Percentiles rank a stretch among this genome's conserved stretches.
phyloP scores from a whole-genome alignment of 2,113 vertebrate genomes.

The Leiothrix lutea region DNA sequence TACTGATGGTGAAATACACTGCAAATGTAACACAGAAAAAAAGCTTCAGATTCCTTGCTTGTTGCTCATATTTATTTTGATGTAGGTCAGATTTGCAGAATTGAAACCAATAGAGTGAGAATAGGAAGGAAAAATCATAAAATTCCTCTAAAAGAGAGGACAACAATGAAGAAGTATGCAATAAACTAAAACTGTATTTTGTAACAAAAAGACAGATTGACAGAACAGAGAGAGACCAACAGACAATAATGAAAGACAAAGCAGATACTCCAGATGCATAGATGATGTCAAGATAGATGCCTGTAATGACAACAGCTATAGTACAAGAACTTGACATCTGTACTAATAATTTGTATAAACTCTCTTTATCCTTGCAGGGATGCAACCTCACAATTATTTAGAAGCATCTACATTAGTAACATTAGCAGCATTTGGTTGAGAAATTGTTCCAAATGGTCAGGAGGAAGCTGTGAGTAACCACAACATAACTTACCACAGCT shows the following conservation, averaged over 20 bases:
- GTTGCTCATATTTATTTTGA: background rate
- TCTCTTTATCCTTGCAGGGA: background rate
- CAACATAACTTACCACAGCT: background rate
- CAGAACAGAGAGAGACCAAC: background rate
- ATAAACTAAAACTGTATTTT: background rate
- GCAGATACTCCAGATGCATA: background rate
- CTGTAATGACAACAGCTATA: background rate
- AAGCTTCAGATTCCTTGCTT: background rate
- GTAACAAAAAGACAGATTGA: background rate
- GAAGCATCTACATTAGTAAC: background rate
- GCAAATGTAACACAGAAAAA: background rate
- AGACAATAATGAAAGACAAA: background rate
- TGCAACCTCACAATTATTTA: background rate
- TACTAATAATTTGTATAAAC: background rate
- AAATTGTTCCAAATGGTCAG: background rate
- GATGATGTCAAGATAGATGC: background rate
- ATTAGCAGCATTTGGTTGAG: background rate
- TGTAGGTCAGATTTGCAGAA: background rate
- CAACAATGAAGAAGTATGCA: accelerated
- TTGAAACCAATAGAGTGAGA: background rate
- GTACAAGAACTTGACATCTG: background rate
- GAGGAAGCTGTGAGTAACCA: background rate
- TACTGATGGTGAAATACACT: background rate
- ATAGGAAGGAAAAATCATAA: background rate
- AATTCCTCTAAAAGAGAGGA: background rate